phyloP scores from a whole-genome alignment of 2,797 vertebrate genomes.

The Parauchenoglanis ngamensis region DNA sequence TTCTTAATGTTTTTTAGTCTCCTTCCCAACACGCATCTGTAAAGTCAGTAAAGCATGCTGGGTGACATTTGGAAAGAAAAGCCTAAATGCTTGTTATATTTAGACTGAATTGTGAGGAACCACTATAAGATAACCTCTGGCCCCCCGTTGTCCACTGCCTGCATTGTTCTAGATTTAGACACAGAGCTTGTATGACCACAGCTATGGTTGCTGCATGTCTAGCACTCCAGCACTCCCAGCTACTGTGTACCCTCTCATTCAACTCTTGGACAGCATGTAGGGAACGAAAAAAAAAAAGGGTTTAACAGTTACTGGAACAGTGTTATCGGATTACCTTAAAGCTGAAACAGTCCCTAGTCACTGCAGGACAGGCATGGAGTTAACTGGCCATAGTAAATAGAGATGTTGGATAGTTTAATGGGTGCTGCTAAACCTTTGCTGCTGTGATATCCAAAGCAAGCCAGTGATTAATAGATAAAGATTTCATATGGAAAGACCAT shows the following conservation, averaged over 20 bases:
- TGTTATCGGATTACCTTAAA: conserved; percentile 25
- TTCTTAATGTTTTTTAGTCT: background rate
- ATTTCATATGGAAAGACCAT: background rate
- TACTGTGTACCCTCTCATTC: conserved; percentile 39
- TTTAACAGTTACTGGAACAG: conserved; percentile 25
- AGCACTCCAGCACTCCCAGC: conserved; percentile 21
- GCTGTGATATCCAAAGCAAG: background rate
- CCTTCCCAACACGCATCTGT: conserved; percentile 15
- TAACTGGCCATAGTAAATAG: conserved; percentile 11
- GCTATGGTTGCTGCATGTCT: conserved; percentile 34
- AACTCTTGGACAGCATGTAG: conserved; percentile 9
- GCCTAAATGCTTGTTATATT: conserved; percentile 52
- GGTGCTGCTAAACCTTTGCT: background rate
- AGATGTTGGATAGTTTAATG: conserved; percentile 12
- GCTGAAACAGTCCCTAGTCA: conserved; percentile 11
- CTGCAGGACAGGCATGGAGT: background rate
- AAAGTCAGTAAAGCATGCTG: background rate
- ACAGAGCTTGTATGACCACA: conserved; percentile 30
- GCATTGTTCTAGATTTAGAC: conserved; percentile 36
- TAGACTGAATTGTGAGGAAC: conserved; percentile 43
- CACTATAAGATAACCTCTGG: conserved; percentile 43
- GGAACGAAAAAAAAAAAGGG: conserved; percentile 4
- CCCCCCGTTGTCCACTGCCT: background rate
- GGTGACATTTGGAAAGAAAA: background rate
- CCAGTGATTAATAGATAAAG: background rate